Base-by-base conservation (phyloP, 2,797 vertebrate species). In the Paedocypris micromegethes region DNA sequence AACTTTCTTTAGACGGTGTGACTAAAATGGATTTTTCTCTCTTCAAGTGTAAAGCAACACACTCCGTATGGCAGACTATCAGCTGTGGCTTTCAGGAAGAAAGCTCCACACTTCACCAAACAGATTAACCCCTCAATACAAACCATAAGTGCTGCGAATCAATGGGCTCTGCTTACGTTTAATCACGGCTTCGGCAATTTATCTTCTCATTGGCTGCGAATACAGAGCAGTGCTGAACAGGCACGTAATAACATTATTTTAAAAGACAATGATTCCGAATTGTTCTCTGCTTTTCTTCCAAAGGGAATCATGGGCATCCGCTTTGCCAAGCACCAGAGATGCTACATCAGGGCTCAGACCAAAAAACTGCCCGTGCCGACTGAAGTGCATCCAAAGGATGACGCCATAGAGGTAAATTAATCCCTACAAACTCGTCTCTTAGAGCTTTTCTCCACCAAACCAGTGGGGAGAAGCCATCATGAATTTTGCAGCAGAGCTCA, bases 261-360 rank as follows among this genome's bases (percentile, higher is more conserved):
- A 23, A 23, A 23, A 23, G 23, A 23, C 23, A n/a, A 55, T 61
- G 42, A 61, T 55, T 45, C 55, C 54, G 39, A 45, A 42, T n/a
- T 69, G 51, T 50, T 45, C 2, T 42, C 5, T 47, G n/a, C 39
- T 53, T 75, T 79, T 81, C 79, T 23, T 23, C 23, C 1, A 23
- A 87, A 98, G 95, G 96, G 95, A 85, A 93, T 97, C 83, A 95
- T 92, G 0, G 94, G 93, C 72, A 95, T 98, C 84, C 91, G 92
- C 81, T 98, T 98, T 74, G 88, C 92, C 78, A 92, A 93, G 75
- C 92, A 97, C 88, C 93, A 97, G 83, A 95, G 93, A 84, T 98
- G 96, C 78, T 97, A 97, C 91, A 94, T 98, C 90, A 93, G 91
- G 88, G 92, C 88, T 73, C 96, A 98, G 84, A 93, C 90, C 58